Evolutionary conservation across 2,113 vertebrate species (phyloP).

Genomic region (Galemys pyrenaicus): DNA sequence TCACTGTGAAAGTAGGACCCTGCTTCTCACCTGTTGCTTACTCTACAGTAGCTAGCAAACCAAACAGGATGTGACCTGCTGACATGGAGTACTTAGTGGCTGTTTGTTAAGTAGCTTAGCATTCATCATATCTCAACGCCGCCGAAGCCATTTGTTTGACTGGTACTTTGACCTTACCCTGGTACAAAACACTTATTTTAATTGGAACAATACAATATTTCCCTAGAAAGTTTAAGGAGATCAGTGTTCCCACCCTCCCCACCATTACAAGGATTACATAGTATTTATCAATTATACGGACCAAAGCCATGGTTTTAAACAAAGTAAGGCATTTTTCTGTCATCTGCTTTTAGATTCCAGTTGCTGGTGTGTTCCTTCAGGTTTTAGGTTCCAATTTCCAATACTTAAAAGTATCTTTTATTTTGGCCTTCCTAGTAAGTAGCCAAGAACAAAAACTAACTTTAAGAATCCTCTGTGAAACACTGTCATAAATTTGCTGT

Average conservation of each 20-base stretch:
- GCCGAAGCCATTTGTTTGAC: background rate
- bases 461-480: background rate
- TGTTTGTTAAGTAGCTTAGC: background rate
- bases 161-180: background rate
- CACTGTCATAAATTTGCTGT: background rate
- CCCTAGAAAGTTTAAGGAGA: slow-evolving; percentile 2
- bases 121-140: background rate
- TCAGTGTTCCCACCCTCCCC: background rate
- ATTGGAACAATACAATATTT: background rate
- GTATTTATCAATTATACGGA: background rate
- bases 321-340: slow-evolving; percentile 23
- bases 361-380: background rate
- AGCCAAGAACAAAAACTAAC: background rate
- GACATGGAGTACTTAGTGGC: background rate
- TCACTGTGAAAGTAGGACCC: background rate
- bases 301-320: background rate
- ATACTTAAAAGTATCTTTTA: background rate
- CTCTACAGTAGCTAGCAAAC: background rate
- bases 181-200: background rate
- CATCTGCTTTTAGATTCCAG: background rate
- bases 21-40: background rate
- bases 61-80: background rate
- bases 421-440: background rate
- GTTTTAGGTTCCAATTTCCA: background rate
- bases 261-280: background rate